Evolutionary conservation across 2,888 invertebrate species (phyloP), one percentile per base, ranked within the genome.

Genomic region (Sepiola atlantica): DNA sequence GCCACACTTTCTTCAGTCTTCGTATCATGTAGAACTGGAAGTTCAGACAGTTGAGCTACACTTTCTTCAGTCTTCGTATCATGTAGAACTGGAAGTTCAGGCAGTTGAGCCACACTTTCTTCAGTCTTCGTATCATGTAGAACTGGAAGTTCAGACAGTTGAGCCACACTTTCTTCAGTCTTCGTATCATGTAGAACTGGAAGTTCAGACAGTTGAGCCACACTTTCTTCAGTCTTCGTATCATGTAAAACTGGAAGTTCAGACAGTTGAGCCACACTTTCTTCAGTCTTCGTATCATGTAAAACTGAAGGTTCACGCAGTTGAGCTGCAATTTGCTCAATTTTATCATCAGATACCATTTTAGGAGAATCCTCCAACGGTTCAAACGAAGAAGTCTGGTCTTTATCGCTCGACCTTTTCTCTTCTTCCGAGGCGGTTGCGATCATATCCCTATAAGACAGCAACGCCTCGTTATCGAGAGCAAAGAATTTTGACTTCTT

Each of bases 401-500:
- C n/a, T 77, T 77, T 77, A 77, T 77, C 77, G n/a, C 14, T 20
- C 1, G 3, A n/a, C 8, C 4, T n/a, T 77, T n/a, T 32, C 16
- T 77, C 77, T 77, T 77, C 77, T 77, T 77, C 77, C 0, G 10
- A 24, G 14, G n/a, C 77, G 0, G 1, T 14, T 32, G 3, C 12
- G 10, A 18, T 77, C n/a, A 77, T 18, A 77, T 77, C 77, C 16
- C n/a, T 77, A 16, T 16, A 77, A n/a, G 77, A 77, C 92, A 92
- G 54, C 45, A 92, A 45, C 20, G 28, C 55, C 32, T 92, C 92
- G 28, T 92, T 92, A 54, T 92, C 92, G 54, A 92, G 92, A 92
- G 92, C 92, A 92, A 92, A 92, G 55, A 55, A 92, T 45, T 45
- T 92, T 18, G 92, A 32, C 18, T 54, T 92, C 55, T 45, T 92